A percentile compares a stretch with the other conserved stretches of the same genome.
Evolutionary conservation across 2,797 vertebrate genomes (phyloP).

Genomic region (Neopelma chrysocephalum): DNA sequence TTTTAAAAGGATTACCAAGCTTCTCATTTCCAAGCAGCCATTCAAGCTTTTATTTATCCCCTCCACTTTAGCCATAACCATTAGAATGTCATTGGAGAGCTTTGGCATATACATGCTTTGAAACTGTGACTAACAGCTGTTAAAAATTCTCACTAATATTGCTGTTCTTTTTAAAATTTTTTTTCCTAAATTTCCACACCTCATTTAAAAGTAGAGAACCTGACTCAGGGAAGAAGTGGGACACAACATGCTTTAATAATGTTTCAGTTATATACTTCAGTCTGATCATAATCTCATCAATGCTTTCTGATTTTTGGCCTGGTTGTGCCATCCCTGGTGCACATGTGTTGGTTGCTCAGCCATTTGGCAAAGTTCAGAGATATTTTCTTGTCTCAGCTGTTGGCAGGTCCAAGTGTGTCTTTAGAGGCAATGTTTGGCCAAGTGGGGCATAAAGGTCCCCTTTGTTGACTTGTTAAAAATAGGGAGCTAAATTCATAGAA

Average conservation of each 20-base stretch:
- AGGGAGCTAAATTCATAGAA: background rate
- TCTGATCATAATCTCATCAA: background rate
- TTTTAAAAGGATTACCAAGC: background rate
- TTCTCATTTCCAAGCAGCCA: background rate
- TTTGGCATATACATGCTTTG: background rate
- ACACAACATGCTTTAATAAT: no score
- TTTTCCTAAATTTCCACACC: background rate
- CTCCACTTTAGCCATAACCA: background rate
- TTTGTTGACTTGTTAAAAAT: background rate
- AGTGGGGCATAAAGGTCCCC: background rate
- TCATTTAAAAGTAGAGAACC: background rate
- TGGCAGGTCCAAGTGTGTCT: background rate
- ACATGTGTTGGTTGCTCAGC: background rate
- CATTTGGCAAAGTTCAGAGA: background rate
- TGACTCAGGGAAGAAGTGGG: background rate
- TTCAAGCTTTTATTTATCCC: background rate
- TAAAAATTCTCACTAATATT: background rate
- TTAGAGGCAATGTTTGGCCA: background rate
- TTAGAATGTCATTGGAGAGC: background rate
- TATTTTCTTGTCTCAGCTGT: background rate
- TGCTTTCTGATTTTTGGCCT: background rate
- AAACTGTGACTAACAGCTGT: background rate
- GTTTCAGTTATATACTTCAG: background rate
- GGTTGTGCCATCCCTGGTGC: background rate
- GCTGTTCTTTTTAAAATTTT: background rate